Evolutionary conservation across 2,113 vertebrate genomes (phyloP), one percentile per base, ranked within the genome.

Genomic region (Pandion haliaetus): DNA sequence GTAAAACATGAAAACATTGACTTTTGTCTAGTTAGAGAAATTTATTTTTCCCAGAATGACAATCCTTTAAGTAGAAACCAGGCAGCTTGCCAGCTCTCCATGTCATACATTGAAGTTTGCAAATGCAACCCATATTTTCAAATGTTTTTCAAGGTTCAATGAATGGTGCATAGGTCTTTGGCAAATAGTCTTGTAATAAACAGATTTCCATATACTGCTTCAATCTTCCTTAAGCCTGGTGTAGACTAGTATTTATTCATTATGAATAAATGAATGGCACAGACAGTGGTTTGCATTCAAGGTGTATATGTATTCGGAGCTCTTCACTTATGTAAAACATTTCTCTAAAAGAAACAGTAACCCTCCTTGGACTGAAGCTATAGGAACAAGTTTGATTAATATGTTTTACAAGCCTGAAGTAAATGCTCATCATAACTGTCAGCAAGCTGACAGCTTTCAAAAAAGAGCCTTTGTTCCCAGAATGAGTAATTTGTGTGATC

Each of bases 1-100:
- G 98, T 98, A 98, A 99, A 98, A 99, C 98, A 98, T 98, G 98
- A 99, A 99, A 99, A 99, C 98, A 98, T 98, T 98, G 98, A 99
- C 98, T 99, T 98, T 98, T 98, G 97, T 98, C 98, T 98, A 97
- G 98, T 98, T 98, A 98, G 97, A 98, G 97, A 99, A 99, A 99
- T 99, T 98, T 99, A 98, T 99, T 99, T 99, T 98, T 98, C 98
- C 98, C 98, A 98, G 96, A 98, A 98, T 98, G 98, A 98, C 98
- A 99, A 98, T 98, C 98, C 97, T 99, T 99, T 99, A 98, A 99
- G 98, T 97, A 98, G 97, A 97, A 99, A 97, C 97, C 96, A 98
- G 98, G 99, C 98, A 98, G 96, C 91, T 95, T 98, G 98, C 98
- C 98, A 98, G 98, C 91, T 98, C 92, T 92, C 90, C 93, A 93